Conservation (phyloP, 2,888 invertebrate species). For the Tachystola acroxantha region DNA sequence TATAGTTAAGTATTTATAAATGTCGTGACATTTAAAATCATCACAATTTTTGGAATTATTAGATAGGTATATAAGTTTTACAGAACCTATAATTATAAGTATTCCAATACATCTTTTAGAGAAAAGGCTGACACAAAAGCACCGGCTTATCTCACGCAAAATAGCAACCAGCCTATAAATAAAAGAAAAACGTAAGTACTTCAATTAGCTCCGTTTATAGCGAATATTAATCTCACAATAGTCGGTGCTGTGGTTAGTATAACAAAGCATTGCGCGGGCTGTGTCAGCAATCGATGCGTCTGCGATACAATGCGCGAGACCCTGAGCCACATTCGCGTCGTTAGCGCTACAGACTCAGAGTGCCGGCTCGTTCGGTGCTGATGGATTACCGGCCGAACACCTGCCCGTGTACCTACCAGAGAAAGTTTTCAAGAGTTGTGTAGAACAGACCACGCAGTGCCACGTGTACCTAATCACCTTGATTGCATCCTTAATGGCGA, state of each 20-base stretch:
- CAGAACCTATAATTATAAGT: too few species aligned
- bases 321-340: conserved; percentile 45
- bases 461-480: conserved; percentile 8
- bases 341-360: conserved; percentile 21
- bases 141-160: too few species aligned
- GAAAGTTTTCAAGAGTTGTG: background rate
- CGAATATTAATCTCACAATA: conserved; percentile 24
- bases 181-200: background rate
- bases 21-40: too few species aligned
- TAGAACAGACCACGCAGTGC: too few species aligned
- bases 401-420: background rate
- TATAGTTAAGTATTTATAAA: too few species aligned
- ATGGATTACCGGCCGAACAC: background rate
- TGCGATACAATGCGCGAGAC: conserved; percentile 36
- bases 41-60: too few species aligned
- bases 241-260: conserved; percentile 12
- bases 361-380: background rate
- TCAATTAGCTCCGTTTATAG: conserved; percentile 1
- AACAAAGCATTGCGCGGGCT: conserved; percentile 33
- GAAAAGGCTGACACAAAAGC: too few species aligned
- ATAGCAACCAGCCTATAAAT: background rate
- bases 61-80: too few species aligned
- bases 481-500: too few species aligned
- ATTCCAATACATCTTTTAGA: too few species aligned
- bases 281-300: conserved; percentile 27